Base-by-base conservation (phyloP, 1,140 invertebrate species). In the Leucophenga varia region DNA sequence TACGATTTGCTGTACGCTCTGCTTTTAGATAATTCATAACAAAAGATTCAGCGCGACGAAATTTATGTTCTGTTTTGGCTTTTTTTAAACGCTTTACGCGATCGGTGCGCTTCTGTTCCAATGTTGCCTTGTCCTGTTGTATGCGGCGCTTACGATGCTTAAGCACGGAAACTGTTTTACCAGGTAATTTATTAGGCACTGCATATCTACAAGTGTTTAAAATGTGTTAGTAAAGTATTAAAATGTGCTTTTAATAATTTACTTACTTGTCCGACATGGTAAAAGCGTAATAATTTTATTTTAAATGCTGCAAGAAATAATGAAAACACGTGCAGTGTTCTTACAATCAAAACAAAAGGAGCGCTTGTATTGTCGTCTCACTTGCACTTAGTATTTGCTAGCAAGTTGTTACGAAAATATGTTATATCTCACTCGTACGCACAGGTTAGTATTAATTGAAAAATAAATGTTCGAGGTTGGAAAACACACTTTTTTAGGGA, bases 171-270 rank as follows among this genome's bases (percentile, higher is more conserved):
- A 75, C 57, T 28, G 73, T 75, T 55, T 75, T 75, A 18, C 72
- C 70, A 19, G 73, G 73, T 18, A 75, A 47, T 57, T 75, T 75
- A 39, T 75, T 75, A 12, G 73, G 65, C 6, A 75, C 71, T 1
- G 72, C 73, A 36, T 72, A 75, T 64, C 71, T 75, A 13, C n/a
- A n/a, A 7, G 1, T 10, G 13, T 1, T 2, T 4, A 21, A 42
- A 32, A n/a, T 18, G 6, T 19, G 18, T 20, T 7, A 7, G 0
- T 1, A 3, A 19, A 10, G 3, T 1, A 31, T 18, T 14, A 19
- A 16, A 18, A 19, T 25, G 10, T 21, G 9, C n/a, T 3, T 41
- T 12, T 22, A 9, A 25, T 2, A 14, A 3, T 34, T 16, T 13
- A 42, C 52, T 58, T 49, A 72, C 68, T 72, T 72, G 56, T 72